A percentile compares a stretch with the other conserved stretches of the same genome.
phyloP scores from a whole-genome alignment of 2,888 invertebrate genomes.

The Camptogramma bilineatum region DNA sequence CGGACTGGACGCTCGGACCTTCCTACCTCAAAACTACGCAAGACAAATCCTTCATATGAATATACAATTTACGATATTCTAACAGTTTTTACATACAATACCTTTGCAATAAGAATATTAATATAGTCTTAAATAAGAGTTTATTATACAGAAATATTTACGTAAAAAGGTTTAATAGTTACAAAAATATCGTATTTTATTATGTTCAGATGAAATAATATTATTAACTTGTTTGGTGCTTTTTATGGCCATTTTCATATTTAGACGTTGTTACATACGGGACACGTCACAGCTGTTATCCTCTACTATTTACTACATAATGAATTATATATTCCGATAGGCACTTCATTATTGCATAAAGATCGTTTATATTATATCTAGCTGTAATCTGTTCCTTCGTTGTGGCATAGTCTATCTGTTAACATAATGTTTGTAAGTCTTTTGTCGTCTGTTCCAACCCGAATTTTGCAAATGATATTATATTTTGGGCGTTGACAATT shows the following conservation, averaged over 20 bases:
- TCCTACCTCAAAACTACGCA: conserved; percentile 83
- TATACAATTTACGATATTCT: conserved; percentile 71
- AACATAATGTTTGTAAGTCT: conserved; percentile 44
- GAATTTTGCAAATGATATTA: conserved; percentile 76
- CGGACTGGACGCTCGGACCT: conserved; percentile 61
- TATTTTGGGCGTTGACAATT: conserved; percentile 62
- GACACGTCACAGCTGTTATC: conserved; percentile 68
- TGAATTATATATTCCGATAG: conserved; percentile 34
- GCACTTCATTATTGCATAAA: conserved; percentile 47
- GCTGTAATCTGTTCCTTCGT: conserved; percentile 62
- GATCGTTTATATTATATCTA: conserved; percentile 52
- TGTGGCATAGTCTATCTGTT: conserved; percentile 51
- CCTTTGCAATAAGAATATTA: conserved; percentile 75
- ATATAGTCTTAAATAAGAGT: conserved; percentile 79
- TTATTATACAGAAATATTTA: conserved; percentile 83
- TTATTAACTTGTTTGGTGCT: conserved; percentile 76
- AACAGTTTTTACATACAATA: conserved; percentile 73
- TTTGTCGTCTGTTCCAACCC: conserved; percentile 58
- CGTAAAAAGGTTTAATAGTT: conserved; percentile 72
- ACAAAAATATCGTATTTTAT: conserved; percentile 70
- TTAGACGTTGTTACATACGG: conserved; percentile 74
- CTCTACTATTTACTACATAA: conserved; percentile 47
- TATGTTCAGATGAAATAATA: conserved; percentile 65
- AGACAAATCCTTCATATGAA: conserved; percentile 74
- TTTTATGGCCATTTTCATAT: conserved; percentile 75